A percentile compares a stretch with the other conserved stretches of the same genome.
Conservation (phyloP, 1,140 invertebrate species). For the Agraylea sexmaculata region DNA sequence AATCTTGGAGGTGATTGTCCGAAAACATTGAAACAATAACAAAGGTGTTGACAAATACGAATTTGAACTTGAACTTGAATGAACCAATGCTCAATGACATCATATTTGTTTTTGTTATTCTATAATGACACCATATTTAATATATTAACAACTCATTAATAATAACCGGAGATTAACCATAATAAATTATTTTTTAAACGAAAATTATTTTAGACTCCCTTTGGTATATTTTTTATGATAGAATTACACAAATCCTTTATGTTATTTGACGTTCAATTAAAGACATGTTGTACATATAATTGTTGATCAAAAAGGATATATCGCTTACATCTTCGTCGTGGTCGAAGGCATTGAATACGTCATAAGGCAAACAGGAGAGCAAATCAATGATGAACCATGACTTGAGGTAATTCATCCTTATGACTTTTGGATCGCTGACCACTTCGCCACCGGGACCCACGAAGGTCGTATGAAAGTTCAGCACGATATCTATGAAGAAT, state of each 20-base stretch:
- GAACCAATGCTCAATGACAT: no score
- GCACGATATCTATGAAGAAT: constrained; percentile 99
- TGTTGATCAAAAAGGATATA: no score
- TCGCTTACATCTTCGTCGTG: constrained; percentile 96
- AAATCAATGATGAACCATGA: constrained; percentile 99
- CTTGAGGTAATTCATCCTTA: constrained; percentile 97
- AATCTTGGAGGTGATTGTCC: no score
- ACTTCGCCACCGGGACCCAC: constrained; percentile 97
- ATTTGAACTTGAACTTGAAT: no score
- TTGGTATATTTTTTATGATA: background rate
- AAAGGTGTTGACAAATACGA: no score
- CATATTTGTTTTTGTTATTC: no score
- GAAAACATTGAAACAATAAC: no score
- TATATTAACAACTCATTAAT: no score
- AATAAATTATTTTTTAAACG: no score
- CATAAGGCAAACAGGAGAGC: constrained; percentile 97
- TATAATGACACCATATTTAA: no score
- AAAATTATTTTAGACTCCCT: background rate
- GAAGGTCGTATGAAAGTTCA: constrained; percentile 99
- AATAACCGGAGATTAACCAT: no score
- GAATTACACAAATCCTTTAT: background rate
- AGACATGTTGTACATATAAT: no score
- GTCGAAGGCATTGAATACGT: constrained; percentile 99
- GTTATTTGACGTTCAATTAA: background rate
- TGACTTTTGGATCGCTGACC: constrained; percentile 94